Evolutionary conservation across 2,888 invertebrate species (phyloP), one percentile per base, ranked within the genome.

Genomic region (Drosophila lacicola): DNA sequence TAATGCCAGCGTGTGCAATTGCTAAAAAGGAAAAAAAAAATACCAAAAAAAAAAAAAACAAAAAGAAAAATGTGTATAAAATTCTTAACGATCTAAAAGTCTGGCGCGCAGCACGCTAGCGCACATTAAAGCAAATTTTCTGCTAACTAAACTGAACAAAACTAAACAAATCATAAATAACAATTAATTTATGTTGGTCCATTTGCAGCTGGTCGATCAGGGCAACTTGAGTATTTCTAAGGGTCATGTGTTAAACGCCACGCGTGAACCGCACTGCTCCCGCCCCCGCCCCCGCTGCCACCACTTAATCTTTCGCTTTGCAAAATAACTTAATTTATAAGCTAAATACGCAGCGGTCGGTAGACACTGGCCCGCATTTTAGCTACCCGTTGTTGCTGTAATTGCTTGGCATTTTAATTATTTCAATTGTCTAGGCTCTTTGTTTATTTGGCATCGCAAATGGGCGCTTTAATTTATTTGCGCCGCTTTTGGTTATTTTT

Each of bases 151-250:
- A 55, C 61, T 47, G 41, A 25, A 47, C 36, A 64, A 50, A 54
- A 51, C 62, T 68, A 88, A 76, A 76, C 87, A 88, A 86, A 80
- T 70, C 88, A 76, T 88, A 82, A 88, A 86, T 82, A 73, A 76
- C 64, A 47, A 53, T 51, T 55, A 70, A 88, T 73, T 84, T 61
- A 83, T 79, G 58, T 60, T 49, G 34, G 50, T 53, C 42, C 51
- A 53, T 53, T 41, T 37, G 50, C 19, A 41, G 17, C 19, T 44
- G 29, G 10, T 19, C 46, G 29, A 41, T 42, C 44, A 17, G 41
- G 29, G 33, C 45, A 29, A 45, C 54, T 58, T 65, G 14, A 44
- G 45, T 45, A 47, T 51, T 47, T 54, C 41, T 56, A 56, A 49
- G 68, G 58, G 58, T 71, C 78, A 87, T 74, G 68, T 70, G 71